Evolutionary conservation across 2,888 invertebrate genomes (phyloP).

Genomic region (Mesoligia furuncula): DNA sequence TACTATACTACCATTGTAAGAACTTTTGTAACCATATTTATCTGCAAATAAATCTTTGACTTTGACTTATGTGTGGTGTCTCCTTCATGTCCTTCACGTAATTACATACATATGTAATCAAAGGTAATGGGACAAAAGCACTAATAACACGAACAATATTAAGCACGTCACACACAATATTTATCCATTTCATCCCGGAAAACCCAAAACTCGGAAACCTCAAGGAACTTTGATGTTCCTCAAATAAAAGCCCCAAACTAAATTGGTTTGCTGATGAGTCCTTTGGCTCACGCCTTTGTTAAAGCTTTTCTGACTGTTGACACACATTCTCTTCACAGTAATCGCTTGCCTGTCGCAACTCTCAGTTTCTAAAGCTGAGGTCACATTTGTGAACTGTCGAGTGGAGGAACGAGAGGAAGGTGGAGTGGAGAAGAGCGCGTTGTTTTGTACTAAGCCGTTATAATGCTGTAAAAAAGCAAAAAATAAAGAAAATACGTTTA

Average conservation of each 20-base stretch:
- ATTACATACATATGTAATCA: neutral
- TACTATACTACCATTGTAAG: no score
- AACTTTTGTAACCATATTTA: no score
- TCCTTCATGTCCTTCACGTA: neutral
- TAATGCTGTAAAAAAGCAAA: neutral
- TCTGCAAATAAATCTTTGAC: no score
- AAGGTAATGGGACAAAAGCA: neutral
- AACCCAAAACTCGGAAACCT: constrained; percentile 53
- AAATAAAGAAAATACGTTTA: neutral
- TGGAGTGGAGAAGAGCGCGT: neutral
- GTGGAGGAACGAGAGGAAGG: neutral
- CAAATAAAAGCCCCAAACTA: constrained; percentile 63
- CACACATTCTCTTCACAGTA: constrained; percentile 72
- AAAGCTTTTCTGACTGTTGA: constrained; percentile 69
- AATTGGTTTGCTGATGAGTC: constrained; percentile 67
- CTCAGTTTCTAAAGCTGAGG: constrained; percentile 59
- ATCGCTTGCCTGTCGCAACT: constrained; percentile 67
- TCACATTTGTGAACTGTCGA: constrained; percentile 43
- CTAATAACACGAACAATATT: constrained; percentile 4
- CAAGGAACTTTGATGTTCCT: constrained; percentile 57
- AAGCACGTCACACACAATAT: constrained; percentile 30
- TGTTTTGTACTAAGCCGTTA: neutral
- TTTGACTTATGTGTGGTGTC: no score
- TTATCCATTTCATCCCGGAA: constrained; percentile 37
- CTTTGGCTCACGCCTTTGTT: constrained; percentile 64